These are phyloP conservation scores for Actinernus sp. DNA, from an alignment of 92 coral and sea anemone species.

Conservation along the genomic window DNA sequence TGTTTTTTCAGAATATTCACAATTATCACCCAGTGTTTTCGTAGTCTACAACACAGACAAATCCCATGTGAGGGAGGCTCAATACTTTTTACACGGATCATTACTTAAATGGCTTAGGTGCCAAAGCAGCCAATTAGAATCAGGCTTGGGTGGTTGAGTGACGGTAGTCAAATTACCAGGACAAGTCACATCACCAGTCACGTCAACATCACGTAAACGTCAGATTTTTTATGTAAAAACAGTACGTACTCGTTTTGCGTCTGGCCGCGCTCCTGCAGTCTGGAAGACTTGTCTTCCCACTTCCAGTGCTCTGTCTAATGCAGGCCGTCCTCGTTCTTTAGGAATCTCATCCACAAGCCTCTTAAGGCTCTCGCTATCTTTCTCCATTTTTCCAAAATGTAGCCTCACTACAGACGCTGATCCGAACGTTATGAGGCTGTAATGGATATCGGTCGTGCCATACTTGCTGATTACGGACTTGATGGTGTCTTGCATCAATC, in stretches of 20 bases:
- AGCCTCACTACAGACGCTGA: conserved; percentile 31
- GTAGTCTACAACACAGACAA: too few relatives aligned
- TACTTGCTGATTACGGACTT: conserved; percentile 78
- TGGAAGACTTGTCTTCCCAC: conserved; percentile 62
- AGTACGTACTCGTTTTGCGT: conserved; percentile 59
- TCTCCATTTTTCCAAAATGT: conserved; percentile 31
- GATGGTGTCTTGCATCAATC: conserved; percentile 75
- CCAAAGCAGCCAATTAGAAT: too few relatives aligned
- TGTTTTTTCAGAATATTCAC: too few relatives aligned
- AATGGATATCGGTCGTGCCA: conserved; percentile 59
- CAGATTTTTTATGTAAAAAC: not conserved
- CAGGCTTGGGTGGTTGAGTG: too few relatives aligned
- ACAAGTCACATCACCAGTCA: too few relatives aligned
- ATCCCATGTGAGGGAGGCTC: too few relatives aligned
- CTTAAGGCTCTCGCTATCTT: conserved; percentile 18
- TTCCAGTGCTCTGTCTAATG: conserved; percentile 69
- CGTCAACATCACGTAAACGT: too few relatives aligned
- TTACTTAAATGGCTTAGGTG: too few relatives aligned
- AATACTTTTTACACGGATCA: too few relatives aligned
- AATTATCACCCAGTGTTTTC: too few relatives aligned
- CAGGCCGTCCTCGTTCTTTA: conserved; percentile 58
- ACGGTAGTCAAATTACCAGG: too few relatives aligned
- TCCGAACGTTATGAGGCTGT: conserved; percentile 73
- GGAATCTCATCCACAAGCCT: conserved; percentile 56
- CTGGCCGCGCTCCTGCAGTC: conserved; percentile 61